Evolutionary conservation across 2,888 invertebrate genomes (phyloP), one percentile per base, ranked within the genome.

Genomic region (Andrena trimmerana): DNA sequence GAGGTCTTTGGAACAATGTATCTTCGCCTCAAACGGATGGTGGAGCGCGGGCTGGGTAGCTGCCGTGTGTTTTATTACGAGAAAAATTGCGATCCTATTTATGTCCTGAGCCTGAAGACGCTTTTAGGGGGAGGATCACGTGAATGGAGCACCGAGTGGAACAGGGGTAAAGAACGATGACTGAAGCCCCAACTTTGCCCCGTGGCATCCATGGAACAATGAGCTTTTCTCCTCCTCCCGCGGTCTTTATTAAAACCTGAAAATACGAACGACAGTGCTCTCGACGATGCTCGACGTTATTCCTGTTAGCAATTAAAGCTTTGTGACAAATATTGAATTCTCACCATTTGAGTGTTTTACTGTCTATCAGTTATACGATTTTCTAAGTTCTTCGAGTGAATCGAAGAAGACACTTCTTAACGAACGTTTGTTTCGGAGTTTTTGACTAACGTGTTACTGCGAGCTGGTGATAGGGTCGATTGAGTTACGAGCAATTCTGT

Each of bases 31-130:
- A 66, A 73, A 57, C 42, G 27, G 48, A 60, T 50, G 48, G 71
- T 59, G 69, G 57, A 81, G 66, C 69, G 65, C 20, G n/a, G 13
- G 6, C 10, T 31, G 52, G 72, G 70, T 73, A 54, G 60, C 54
- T 74, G 42, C 59, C 20, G 59, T 20, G 77, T 54, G 63, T 62
- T 83, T 68, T 54, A 68, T 54, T 72, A 83, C 72, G 27, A 74
- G 71, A 80, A 83, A 80, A 63, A 83, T 59, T 68, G 50, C 83
- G 52, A 59, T 66, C 76, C 65, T 60, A 78, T 69, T 80, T 83
- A 62, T 72, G 71, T 75, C 48, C 69, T 33, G 65, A 33, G 62
- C 27, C n/a, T 27, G 79, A 71, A 80, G 62, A 80, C 72, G 70
- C 67, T 78, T 81, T 69, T 86, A 82, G 52, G 67, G 54, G 57